Evolutionary conservation across 2,113 vertebrate species (phyloP).

Genomic region (Nycticorax nycticorax): DNA sequence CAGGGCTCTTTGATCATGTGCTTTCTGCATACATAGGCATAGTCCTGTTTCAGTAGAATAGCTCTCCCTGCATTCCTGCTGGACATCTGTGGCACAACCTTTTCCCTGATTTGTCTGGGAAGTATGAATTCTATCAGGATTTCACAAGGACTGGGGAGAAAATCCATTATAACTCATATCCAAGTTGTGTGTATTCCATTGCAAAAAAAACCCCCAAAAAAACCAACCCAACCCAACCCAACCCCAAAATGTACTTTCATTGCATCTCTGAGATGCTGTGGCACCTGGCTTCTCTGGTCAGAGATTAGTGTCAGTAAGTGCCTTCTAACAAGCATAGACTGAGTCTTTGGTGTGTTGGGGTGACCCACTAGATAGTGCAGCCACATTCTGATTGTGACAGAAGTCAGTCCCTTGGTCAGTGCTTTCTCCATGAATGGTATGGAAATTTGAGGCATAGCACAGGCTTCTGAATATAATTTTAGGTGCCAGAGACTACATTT

Average conservation of each 20-base stretch:
- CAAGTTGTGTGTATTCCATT: not conserved
- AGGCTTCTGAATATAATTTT: not conserved
- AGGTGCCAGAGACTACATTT: not conserved
- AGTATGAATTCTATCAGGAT: not conserved
- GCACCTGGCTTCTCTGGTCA: not conserved
- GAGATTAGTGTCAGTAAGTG: not conserved
- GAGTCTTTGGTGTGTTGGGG: not conserved
- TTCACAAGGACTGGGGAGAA: not conserved
- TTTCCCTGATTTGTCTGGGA: not conserved
- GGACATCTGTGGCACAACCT: not conserved
- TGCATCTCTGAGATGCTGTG: not conserved
- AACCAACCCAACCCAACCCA: too few species aligned
- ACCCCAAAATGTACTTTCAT: not conserved
- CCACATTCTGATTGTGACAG: not conserved
- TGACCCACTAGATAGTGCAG: not conserved
- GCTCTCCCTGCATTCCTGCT: not conserved
- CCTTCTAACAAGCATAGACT: not conserved
- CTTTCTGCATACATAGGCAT: not conserved
- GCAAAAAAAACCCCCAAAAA: too few species aligned
- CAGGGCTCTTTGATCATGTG: not conserved
- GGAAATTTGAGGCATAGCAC: not conserved
- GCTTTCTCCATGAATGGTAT: not conserved
- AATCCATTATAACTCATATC: not conserved
- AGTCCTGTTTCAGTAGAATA: not conserved
- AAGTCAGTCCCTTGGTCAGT: accelerated